Evolutionary conservation across 2,797 vertebrate genomes (phyloP), one percentile per base, ranked within the genome.

Genomic region (Urosaurus nigricauda): DNA sequence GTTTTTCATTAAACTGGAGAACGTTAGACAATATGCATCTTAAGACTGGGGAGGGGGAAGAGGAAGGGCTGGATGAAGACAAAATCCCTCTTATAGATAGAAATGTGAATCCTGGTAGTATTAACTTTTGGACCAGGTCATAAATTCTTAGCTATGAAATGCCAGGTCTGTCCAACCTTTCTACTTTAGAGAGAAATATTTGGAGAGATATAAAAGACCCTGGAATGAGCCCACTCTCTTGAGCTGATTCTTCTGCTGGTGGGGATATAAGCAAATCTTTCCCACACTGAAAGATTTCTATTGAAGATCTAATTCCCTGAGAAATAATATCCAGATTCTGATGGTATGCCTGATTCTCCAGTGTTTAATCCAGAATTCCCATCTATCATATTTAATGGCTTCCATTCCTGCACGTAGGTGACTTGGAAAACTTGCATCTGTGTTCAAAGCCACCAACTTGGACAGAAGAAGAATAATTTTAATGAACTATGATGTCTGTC

Each of bases 131-230:
- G 32, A 83, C 32, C 0, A 71, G 83, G 51, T 58, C 83, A 81
- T 85, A 81, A 81, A 80, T 75, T 68, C 70, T 63, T 85, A 84
- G 56, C 56, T 53, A 17, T 37, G 80, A 85, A 16, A 74, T 70
- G 77, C 60, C 73, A 87, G 29, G 73, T 43, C 89, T 83, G 53
- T 77, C 80, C 79, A 77, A 26, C 24, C 35, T 78, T 86, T 83
- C 60, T 83, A 78, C 37, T 78, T 60, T 68, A 78, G 51, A 83
- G 80, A 35, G 87, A 74, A 87, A 87, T 87, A 79, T 78, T 83
- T 71, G 74, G 73, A 90, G 58, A 90, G 26, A 82, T 77, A 81
- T 16, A 51, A 85, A 70, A 75, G 60, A 47, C 60, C 32, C 47
- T 86, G 43, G n/a, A 83, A 86, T 70, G 29, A 86, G 21, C 32